Evolutionary conservation across 2,113 vertebrate species (phyloP).

Genomic region (Salvelinus namaycush): DNA sequence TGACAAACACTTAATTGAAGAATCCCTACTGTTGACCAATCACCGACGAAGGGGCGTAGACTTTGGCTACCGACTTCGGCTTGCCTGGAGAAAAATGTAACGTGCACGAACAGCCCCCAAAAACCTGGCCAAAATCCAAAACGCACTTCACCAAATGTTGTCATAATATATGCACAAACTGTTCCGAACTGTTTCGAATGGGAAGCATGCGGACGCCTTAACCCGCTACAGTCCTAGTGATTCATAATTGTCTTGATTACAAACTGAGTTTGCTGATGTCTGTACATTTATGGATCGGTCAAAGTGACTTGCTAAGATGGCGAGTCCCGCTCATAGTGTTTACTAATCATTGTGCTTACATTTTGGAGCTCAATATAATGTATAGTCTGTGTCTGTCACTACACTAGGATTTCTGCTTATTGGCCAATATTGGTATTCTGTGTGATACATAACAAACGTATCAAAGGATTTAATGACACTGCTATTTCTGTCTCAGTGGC

Average conservation of each 20-base stretch:
- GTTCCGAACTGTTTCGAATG: no score
- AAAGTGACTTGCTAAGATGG: not conserved
- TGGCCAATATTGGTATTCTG: slow-evolving; percentile 36
- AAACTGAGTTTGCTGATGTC: not conserved
- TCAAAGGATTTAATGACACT: slow-evolving; percentile 50
- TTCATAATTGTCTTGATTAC: not conserved
- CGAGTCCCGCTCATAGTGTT: not conserved
- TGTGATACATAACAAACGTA: slow-evolving; percentile 45
- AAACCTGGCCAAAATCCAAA: no score
- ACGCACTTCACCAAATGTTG: no score
- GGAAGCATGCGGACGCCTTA: no score
- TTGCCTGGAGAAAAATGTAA: not conserved
- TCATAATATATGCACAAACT: no score
- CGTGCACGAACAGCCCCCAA: no score
- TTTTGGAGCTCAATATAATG: slow-evolving; percentile 13
- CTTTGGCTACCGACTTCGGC: no score
- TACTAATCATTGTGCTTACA: not conserved
- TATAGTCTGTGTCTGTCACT: slow-evolving; percentile 10
- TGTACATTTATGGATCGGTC: not conserved
- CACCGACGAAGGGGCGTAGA: no score
- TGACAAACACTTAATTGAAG: no score
- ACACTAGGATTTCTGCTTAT: slow-evolving; percentile 27
- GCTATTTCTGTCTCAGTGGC: slow-evolving; percentile 37
- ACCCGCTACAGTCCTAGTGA: not conserved
- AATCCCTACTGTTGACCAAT: no score